Evolutionary conservation across 2,797 vertebrate genomes (phyloP).

Genomic region (Mustela erminea): DNA sequence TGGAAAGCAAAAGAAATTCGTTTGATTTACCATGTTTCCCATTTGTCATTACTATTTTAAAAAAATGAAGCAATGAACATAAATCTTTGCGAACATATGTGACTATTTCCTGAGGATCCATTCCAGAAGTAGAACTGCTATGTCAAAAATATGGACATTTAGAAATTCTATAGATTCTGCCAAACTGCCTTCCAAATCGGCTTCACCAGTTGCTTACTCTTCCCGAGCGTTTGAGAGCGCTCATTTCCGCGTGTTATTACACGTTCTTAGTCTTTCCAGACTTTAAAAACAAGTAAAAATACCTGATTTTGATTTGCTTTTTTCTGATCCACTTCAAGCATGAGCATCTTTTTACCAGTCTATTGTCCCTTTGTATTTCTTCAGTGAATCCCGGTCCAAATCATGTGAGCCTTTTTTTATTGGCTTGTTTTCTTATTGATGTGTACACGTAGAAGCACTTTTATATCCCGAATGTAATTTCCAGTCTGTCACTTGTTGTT

Average conservation of each 20-base stretch:
- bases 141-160: background rate
- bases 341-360: background rate
- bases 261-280: background rate
- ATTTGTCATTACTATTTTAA: background rate
- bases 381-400: background rate
- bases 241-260: background rate
- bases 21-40: background rate
- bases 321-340: background rate
- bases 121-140: conserved; percentile 22
- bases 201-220: background rate
- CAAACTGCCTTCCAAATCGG: background rate
- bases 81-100: background rate
- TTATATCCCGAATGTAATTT: background rate
- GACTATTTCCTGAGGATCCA: conserved; percentile 15
- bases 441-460: background rate
- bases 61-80: background rate
- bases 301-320: background rate
- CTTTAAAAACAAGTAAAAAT: background rate
- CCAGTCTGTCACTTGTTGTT: background rate
- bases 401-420: background rate
- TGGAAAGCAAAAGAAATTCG: background rate
- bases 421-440: background rate
- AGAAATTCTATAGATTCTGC: background rate
- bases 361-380: background rate
- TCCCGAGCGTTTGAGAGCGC: background rate